Conservation (phyloP, 2,113 vertebrate genomes). For the Puffinus mauretanicus region DNA sequence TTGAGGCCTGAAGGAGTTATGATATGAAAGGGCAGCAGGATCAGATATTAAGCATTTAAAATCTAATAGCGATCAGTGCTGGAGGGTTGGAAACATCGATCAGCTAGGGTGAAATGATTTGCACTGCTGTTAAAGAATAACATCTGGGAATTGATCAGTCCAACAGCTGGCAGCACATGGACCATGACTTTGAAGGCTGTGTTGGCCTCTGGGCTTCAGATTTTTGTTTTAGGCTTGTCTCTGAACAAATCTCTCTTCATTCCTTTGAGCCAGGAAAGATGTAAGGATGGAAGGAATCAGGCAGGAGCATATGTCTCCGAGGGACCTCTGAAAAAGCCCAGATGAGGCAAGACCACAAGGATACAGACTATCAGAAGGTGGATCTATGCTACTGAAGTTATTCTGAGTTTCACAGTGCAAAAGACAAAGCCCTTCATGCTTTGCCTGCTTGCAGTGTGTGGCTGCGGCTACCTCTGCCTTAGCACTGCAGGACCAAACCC, state of each 20-base stretch:
- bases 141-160: neutral
- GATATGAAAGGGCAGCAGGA: neutral
- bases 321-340: neutral
- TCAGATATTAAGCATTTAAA: neutral
- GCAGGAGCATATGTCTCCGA: neutral
- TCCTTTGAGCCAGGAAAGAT: neutral
- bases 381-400: neutral
- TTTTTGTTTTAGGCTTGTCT: neutral
- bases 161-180: neutral
- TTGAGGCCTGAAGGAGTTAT: neutral
- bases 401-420: neutral
- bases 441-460: neutral
- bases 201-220: neutral
- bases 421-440: neutral
- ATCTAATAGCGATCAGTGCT: neutral
- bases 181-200: neutral
- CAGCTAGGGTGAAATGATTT: neutral
- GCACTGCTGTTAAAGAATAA: neutral
- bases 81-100: neutral
- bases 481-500: neutral
- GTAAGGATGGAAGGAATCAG: neutral
- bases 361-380: neutral
- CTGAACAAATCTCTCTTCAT: neutral
- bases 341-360: neutral
- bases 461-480: neutral